A percentile compares a stretch with the other conserved stretches of the same genome.
Conservation (phyloP, 2,797 vertebrate genomes). For the Phoeniculus purpureus region DNA sequence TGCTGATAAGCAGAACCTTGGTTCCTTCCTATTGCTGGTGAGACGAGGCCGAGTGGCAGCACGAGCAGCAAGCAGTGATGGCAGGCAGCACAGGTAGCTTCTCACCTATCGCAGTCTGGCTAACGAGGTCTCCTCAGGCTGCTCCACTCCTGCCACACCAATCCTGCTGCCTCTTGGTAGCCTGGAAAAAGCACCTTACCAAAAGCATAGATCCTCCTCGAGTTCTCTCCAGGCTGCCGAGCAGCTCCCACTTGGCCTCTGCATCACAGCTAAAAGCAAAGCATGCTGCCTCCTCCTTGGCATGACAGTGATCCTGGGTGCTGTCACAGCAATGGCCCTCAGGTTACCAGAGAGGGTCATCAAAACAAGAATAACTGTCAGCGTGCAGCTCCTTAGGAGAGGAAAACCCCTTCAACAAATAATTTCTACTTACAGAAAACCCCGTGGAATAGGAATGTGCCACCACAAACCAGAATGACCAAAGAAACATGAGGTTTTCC, state of each 20-base stretch:
- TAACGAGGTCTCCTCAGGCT: background rate
- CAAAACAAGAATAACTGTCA: background rate
- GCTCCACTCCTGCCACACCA: background rate
- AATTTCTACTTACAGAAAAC: slow-evolving; percentile 31
- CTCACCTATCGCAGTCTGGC: background rate
- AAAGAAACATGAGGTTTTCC: background rate
- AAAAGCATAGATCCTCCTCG: background rate
- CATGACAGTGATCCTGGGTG: background rate
- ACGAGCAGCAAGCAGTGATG: background rate
- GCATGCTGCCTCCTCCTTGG: background rate
- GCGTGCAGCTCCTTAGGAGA: background rate
- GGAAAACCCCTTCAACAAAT: slow-evolving; percentile 20
- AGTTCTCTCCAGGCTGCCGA: background rate
- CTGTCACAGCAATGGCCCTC: background rate
- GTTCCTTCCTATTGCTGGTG: background rate
- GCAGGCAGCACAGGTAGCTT: background rate
- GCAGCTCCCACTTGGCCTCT: background rate
- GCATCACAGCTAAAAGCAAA: background rate
- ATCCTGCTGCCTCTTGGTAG: background rate
- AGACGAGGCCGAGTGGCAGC: background rate
- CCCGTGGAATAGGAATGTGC: background rate
- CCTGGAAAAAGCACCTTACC: background rate
- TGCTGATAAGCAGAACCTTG: background rate
- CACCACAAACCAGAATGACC: background rate
- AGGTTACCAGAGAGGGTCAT: background rate